Percentiles rank a stretch among this genome's conserved stretches.
phyloP scores from a whole-genome alignment of 1,140 invertebrate genomes.

The Neodiprion fabricii region DNA sequence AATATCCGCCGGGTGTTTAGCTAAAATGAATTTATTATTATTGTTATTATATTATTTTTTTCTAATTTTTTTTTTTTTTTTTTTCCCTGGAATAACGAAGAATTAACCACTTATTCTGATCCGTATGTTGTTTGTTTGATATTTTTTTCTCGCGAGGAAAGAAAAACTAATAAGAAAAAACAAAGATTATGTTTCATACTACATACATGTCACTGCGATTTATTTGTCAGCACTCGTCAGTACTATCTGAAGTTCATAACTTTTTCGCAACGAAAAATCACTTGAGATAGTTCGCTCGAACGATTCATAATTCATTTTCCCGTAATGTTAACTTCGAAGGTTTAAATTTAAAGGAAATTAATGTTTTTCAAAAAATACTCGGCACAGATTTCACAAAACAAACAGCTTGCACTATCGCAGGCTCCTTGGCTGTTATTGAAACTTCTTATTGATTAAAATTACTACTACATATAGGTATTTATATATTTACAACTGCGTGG shows the following conservation, averaged over 20 bases:
- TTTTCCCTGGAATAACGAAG: background rate
- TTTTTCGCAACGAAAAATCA: background rate
- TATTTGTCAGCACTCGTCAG: background rate
- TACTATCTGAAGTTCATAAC: background rate
- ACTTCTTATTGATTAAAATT: constrained; percentile 49
- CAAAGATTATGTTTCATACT: background rate
- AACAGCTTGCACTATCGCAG: constrained; percentile 33
- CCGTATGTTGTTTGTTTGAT: background rate
- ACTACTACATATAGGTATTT: constrained; percentile 59
- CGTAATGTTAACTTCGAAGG: background rate
- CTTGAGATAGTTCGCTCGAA: background rate
- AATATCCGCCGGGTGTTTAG: constrained; percentile 41
- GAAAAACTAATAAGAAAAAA: too few species aligned
- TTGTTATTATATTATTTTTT: background rate
- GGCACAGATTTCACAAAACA: constrained; percentile 41
- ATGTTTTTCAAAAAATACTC: constrained; percentile 40
- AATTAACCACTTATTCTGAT: background rate
- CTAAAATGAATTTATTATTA: background rate
- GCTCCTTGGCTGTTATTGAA: constrained; percentile 54
- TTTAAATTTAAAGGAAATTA: background rate
- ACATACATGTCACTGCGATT: background rate
- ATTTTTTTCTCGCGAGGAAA: background rate
- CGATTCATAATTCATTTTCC: background rate
- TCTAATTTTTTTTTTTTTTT: background rate
- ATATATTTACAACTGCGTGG: constrained; percentile 62